Percentiles rank a stretch among this genome's conserved stretches.
These are phyloP conservation scores for Monochamus saltuarius DNA, from an alignment of 1,140 invertebrate genomes.

Conservation along the genomic window DNA sequence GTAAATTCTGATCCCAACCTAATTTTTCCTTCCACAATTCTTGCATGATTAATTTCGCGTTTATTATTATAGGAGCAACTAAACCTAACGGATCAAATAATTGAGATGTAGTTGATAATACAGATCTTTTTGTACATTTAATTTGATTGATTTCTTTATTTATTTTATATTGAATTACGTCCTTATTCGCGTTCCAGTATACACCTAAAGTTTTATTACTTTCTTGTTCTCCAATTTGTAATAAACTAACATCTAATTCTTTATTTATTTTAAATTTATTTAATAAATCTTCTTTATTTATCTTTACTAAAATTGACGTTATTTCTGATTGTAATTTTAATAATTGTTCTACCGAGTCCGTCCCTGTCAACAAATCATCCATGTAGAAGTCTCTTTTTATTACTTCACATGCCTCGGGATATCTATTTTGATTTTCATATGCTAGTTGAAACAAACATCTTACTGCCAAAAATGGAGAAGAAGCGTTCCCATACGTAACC, in stretches of 20 bases:
- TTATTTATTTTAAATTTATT: constrained; percentile 16
- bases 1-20: constrained; percentile 34
- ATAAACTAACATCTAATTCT: not conserved
- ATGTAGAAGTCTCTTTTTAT: constrained; percentile 29
- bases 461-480: constrained; percentile 37
- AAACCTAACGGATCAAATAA: constrained; percentile 44
- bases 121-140: constrained; percentile 26
- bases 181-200: constrained; percentile 5
- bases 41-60: constrained; percentile 36
- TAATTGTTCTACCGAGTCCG: constrained; percentile 28
- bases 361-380: constrained; percentile 30
- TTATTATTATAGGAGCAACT: constrained; percentile 34
- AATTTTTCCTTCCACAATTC: constrained; percentile 33
- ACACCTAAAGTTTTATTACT: constrained; percentile 14
- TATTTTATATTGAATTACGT: constrained; percentile 13
- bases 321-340: constrained; percentile 15
- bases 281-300: constrained; percentile 36
- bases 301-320: constrained; percentile 34
- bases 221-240: constrained; percentile 13
- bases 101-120: constrained; percentile 28
- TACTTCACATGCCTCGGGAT: constrained; percentile 1
- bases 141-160: not conserved
- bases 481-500: constrained; percentile 38
- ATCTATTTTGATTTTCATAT: constrained; percentile 11
- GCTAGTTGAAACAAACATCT: constrained; percentile 29